Evolutionary conservation across 2,113 vertebrate genomes (phyloP), one percentile per base, ranked within the genome.

Genomic region (Epinephelus moara): DNA sequence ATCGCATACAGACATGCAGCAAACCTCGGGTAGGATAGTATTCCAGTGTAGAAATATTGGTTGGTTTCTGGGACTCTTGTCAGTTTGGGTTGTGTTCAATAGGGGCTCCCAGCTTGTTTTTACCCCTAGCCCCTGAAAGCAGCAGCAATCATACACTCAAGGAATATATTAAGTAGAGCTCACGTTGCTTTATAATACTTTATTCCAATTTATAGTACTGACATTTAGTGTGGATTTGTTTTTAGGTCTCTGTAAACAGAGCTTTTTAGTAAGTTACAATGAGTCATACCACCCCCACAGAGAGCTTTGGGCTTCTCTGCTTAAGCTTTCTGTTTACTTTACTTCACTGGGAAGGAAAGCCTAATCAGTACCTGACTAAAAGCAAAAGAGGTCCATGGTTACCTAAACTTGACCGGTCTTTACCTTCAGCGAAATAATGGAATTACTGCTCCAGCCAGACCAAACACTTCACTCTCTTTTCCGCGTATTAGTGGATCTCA

Each of bases 401-500:
- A 57, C 14, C 19, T 83, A 18, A 71, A 82, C 49, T 53, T 59
- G 71, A 73, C 81, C 14, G 15, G 17, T 59, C 47, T 75, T 70
- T 59, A 73, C 57, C 63, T 66, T 30, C 18, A 60, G 57, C 73
- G 40, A 12, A 82, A 68, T 88, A 91, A 84, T 81, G 57, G 55
- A 55, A 78, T 92, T 79, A 87, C 64, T 81, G n/a, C 62, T 70
- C 57, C 64, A 78, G 75, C 73, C 53, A 72, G 61, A 85, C 76
- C 33, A 68, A 86, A 86, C 37, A 87, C 53, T 81, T 53, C 62
- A 70, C 53, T 80, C 75, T 74, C 21, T 52, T 87, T 67, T 86
- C 37, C 15, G 40, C 33, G 11, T 81, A 83, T 87, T 80, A 78
- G 59, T 72, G 69, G 45, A 57, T 75, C 57, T 81, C 70, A 59